A percentile compares a stretch with the other conserved stretches of the same genome.
Evolutionary conservation across 2,113 vertebrate species (phyloP).

Genomic region (Euleptes europaea): DNA sequence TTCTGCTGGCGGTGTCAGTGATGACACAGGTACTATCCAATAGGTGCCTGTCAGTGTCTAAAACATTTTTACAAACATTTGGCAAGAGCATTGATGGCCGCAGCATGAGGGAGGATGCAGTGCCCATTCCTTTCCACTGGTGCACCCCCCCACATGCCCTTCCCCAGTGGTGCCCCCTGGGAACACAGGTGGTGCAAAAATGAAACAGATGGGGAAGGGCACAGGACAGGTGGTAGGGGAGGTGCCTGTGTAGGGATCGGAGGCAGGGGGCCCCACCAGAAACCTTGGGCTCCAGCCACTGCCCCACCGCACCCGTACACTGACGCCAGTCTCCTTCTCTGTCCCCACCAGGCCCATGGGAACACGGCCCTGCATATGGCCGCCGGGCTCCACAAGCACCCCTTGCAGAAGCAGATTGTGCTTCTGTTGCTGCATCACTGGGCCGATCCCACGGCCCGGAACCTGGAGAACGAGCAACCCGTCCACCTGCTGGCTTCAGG

Average conservation of each 20-base stretch:
- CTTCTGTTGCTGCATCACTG: conserved; percentile 79
- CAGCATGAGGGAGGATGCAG: neutral
- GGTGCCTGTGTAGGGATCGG: no score
- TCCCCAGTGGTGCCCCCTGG: no score
- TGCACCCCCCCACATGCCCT: no score
- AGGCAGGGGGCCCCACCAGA: no score
- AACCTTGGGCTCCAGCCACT: no score
- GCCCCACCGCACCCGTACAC: no score
- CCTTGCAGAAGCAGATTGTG: conserved; percentile 82
- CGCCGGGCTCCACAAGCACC: conserved; percentile 82
- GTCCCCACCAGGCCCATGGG: conserved; percentile 81
- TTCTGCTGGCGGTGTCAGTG: neutral
- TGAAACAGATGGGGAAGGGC: no score
- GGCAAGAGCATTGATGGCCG: neutral
- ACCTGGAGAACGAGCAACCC: conserved; percentile 90
- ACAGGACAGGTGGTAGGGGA: no score
- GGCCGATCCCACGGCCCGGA: conserved; percentile 86
- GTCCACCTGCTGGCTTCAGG: conserved; percentile 86
- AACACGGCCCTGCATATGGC: conserved; percentile 94
- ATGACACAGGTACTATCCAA: neutral
- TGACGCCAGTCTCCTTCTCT: neutral
- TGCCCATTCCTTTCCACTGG: no score
- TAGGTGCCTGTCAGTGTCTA: neutral
- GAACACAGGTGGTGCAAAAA: no score
- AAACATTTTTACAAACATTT: neutral